These are phyloP conservation scores for Axea sp. DNA, from an alignment of 2,888 invertebrate genomes.

Conservation along the genomic window DNA sequence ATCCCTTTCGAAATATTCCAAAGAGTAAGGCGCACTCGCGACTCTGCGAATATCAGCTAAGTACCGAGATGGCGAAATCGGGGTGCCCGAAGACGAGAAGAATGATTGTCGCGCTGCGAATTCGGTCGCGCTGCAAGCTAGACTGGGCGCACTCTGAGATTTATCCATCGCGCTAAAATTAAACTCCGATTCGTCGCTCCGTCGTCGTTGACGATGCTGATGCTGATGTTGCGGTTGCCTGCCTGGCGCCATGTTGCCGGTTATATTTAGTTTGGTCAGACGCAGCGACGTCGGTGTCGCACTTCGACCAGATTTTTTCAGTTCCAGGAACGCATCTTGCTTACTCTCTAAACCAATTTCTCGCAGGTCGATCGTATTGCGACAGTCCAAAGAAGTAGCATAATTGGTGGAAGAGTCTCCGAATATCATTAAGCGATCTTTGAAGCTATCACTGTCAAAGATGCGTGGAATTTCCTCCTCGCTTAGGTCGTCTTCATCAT, in stretches of 20 bases:
- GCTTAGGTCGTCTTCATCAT: slow-evolving; percentile 72
- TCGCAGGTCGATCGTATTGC: slow-evolving; percentile 76
- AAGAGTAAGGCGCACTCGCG: slow-evolving; percentile 84
- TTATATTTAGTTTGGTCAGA: slow-evolving; percentile 76
- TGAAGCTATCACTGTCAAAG: slow-evolving; percentile 69
- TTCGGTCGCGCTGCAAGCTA: slow-evolving; percentile 73
- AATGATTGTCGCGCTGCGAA: slow-evolving; percentile 60
- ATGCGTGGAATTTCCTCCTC: slow-evolving; percentile 66
- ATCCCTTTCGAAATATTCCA: slow-evolving; percentile 67
- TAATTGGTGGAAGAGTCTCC: slow-evolving; percentile 70
- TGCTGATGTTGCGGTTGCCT: slow-evolving; percentile 65
- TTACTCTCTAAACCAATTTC: slow-evolving; percentile 76
- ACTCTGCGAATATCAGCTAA: slow-evolving; percentile 78
- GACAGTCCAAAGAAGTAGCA: slow-evolving; percentile 74
- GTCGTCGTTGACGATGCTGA: slow-evolving; percentile 66
- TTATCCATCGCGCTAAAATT: slow-evolving; percentile 79
- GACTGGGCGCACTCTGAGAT: slow-evolving; percentile 78
- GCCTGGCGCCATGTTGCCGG: slow-evolving; percentile 67
- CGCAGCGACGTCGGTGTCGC: slow-evolving; percentile 68
- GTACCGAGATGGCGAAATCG: slow-evolving; percentile 57
- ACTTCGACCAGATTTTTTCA: slow-evolving; percentile 71
- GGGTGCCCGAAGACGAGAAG: slow-evolving; percentile 61
- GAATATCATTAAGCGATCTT: slow-evolving; percentile 75
- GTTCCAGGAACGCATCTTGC: slow-evolving; percentile 71
- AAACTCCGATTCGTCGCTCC: slow-evolving; percentile 71